A percentile compares a stretch with the other conserved stretches of the same genome.
Evolutionary conservation across 2,888 invertebrate genomes (phyloP).

Genomic region (Rhogogaster chlorosoma): DNA sequence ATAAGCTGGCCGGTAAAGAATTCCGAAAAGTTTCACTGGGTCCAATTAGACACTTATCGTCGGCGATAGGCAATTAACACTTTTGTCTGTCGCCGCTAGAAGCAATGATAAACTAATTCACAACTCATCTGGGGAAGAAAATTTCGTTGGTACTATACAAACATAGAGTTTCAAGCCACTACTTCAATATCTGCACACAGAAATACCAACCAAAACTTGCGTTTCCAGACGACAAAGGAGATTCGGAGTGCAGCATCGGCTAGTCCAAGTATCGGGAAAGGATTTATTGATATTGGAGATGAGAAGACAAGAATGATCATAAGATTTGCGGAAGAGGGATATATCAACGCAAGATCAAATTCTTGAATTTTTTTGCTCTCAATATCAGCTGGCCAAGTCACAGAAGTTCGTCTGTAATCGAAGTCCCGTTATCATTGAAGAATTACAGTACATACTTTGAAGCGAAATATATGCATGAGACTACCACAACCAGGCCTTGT

Average conservation of each 20-base stretch:
- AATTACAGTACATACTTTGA: slow-evolving; percentile 4
- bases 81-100: not conserved
- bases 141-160: not conserved
- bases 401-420: not conserved
- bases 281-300: not conserved
- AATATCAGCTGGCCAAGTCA: not conserved
- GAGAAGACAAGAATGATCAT: not conserved
- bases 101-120: slow-evolving; percentile 2
- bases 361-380: not conserved
- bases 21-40: not conserved
- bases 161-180: not conserved
- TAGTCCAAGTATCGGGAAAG: not conserved
- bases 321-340: not conserved
- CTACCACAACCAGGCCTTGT: not conserved
- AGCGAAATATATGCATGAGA: not conserved
- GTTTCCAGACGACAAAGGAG: not conserved
- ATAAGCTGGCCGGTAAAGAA: not conserved
- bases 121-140: not conserved
- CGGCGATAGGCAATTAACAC: not conserved
- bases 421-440: slow-evolving; percentile 14
- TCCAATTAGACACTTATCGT: not conserved
- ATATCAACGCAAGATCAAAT: not conserved
- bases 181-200: not conserved
- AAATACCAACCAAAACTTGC: not conserved
- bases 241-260: not conserved